Base-by-base conservation (phyloP, 1,140 invertebrate genomes). In the Drosophila equinoxialis region DNA sequence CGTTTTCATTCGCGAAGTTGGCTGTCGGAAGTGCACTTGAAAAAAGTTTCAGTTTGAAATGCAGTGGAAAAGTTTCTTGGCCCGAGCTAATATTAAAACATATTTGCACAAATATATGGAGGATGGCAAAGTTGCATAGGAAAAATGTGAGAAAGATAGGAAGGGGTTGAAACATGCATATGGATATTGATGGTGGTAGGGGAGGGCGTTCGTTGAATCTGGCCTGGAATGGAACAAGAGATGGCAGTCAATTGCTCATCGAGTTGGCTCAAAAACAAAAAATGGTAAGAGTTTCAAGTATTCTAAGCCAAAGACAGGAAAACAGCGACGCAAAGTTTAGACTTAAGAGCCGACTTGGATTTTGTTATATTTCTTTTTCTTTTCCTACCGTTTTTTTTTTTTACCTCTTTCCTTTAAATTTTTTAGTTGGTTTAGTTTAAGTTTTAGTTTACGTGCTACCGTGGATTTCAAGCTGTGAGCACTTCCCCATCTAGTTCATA, bases 381-480 rank as follows among this genome's bases (percentile, higher is more conserved):
- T 17, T 35, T 11, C 23, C 10, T 14, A 58, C 10, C 58, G n/a
- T n/a, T 2, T 3, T 1, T 30, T 30, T 60, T 60, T 39, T 6
- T 14, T 30, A 30, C 45, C 26, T 13, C 14, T 69, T 55, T 55
- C 39, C 33, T 20, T 11, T 42, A 3, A 13, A 13, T 13, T 26
- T 61, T 61, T 42, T 45, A 68, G 65, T 82, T 51, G 72, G 75
- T 59, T 82, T 86, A 74, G 81, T 86, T 86, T 42, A 86, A 30
- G 79, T 83, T 83, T 51, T 77, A 89, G 83, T 86, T 86, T 83
- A 87, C 79, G 83, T 89, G 84, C 23, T 51, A 51, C 45, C 83
- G 76, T 74, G 79, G 84, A 89, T 80, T 87, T 86, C 83, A 86
- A 86, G 83, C 83, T 86, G 84, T 86, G 30, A 30, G 84, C 79